A percentile compares a stretch with the other conserved stretches of the same genome.
Conservation (phyloP, 1,140 invertebrate genomes). For the Drosophila serrata region DNA sequence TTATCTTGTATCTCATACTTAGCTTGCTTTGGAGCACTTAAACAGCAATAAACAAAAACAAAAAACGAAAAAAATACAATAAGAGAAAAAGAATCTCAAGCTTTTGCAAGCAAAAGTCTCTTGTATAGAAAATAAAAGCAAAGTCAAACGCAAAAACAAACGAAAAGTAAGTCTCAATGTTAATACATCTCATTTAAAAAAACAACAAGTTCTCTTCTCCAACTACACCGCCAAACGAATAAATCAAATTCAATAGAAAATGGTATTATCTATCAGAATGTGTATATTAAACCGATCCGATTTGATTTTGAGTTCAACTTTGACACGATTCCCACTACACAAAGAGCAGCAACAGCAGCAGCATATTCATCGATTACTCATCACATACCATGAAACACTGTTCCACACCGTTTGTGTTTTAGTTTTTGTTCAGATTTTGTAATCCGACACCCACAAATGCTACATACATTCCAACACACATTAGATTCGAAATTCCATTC, state of each 20-base stretch:
- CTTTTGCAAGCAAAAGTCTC: slow-evolving; percentile 48
- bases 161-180: slow-evolving; percentile 81
- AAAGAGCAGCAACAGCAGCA: slow-evolving; percentile 33
- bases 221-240: slow-evolving; percentile 13
- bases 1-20: slow-evolving; percentile 85
- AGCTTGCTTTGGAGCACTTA: slow-evolving; percentile 85
- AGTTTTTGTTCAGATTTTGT: slow-evolving; percentile 38
- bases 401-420: slow-evolving; percentile 55
- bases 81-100: slow-evolving; percentile 56
- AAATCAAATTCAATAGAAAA: background rate
- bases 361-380: slow-evolving; percentile 9
- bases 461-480: slow-evolving; percentile 26
- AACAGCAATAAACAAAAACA: slow-evolving; percentile 73
- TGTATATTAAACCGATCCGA: slow-evolving; percentile 20
- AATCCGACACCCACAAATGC: slow-evolving; percentile 31
- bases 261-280: slow-evolving; percentile 4
- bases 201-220: slow-evolving; percentile 26
- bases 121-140: slow-evolving; percentile 56
- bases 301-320: slow-evolving; percentile 34
- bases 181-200: slow-evolving; percentile 60
- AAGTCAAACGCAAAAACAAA: slow-evolving; percentile 80
- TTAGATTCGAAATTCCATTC: slow-evolving; percentile 47
- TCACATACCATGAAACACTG: slow-evolving; percentile 15
- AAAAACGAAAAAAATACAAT: slow-evolving; percentile 44
- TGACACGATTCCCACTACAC: slow-evolving; percentile 15